Base-by-base conservation (phyloP, 2,113 vertebrate genomes). In the Tenrec ecaudatus region DNA sequence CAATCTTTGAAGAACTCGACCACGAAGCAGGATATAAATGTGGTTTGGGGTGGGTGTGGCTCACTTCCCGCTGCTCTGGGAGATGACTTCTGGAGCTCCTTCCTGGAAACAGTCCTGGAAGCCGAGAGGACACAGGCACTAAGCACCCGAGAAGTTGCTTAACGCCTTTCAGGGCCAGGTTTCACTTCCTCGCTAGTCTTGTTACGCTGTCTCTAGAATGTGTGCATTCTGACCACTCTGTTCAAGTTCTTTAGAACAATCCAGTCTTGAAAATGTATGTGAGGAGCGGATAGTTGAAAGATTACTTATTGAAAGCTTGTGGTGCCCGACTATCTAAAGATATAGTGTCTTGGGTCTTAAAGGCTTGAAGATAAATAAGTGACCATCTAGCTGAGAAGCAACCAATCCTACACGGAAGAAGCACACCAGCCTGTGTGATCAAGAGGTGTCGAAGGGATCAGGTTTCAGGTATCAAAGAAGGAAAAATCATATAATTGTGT, bases 261-360 rank as follows among this genome's bases (percentile, higher is more conserved):
- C 71, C 14, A 68, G 82, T 91, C 31, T 69, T 86, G 47, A 58
- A 86, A 82, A 23, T 82, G 27, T 82, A 36, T 36, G 66, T 76
- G 62, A 71, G 38, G 53, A 87, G 85, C 73, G 47, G 68, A 53
- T 80, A 68, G 90, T 92, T 92, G 25, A 71, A 33, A 71, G 68
- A 71, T 71, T 87, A 38, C 3, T 15, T 60, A 75, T 64, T 87
- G 31, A n/a, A n/a, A n/a, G n/a, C n/a, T n/a, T n/a, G n/a, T n/a
- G n/a, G n/a, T n/a, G n/a, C n/a, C n/a, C n/a, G n/a, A n/a, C n/a
- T n/a, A n/a, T n/a, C n/a, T n/a, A n/a, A n/a, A n/a, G n/a, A n/a
- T n/a, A n/a, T n/a, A n/a, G n/a, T n/a, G n/a, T n/a, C n/a, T n/a
- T n/a, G n/a, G n/a, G n/a, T n/a, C n/a, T n/a, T n/a, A n/a, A n/a